These are phyloP conservation scores for Sebastes nivosus DNA, from an alignment of 2,797 vertebrate genomes.

Conservation along the genomic window DNA sequence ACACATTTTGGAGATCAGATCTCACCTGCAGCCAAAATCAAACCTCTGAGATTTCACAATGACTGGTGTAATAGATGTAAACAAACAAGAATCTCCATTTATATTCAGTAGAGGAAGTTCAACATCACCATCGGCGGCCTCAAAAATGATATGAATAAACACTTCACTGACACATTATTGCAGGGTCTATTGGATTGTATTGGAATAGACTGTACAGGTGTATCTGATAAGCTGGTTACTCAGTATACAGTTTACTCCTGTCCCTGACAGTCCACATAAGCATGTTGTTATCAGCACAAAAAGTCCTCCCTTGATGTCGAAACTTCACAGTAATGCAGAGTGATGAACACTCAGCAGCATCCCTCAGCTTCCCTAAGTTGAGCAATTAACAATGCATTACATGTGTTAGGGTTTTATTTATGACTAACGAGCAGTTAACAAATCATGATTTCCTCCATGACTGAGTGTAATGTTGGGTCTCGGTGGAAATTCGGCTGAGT, in stretches of 20 bases:
- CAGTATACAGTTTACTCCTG: background rate
- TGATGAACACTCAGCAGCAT: conserved; percentile 50
- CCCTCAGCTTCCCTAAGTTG: conserved; percentile 45
- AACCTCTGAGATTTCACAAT: background rate
- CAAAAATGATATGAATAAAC: background rate
- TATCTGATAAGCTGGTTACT: conserved; percentile 16
- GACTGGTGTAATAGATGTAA: background rate
- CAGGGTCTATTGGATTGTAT: background rate
- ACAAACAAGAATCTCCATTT: background rate
- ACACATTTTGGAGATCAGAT: background rate
- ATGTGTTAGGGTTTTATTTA: conserved; percentile 72
- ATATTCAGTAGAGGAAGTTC: background rate
- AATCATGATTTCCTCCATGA: conserved; percentile 71
- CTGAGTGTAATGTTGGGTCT: conserved; percentile 63
- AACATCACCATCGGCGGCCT: background rate
- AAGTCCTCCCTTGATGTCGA: conserved; percentile 19
- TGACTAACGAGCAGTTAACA: conserved; percentile 75
- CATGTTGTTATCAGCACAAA: conserved; percentile 30
- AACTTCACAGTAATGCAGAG: conserved; percentile 43
- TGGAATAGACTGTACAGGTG: background rate
- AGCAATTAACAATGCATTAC: conserved; percentile 75
- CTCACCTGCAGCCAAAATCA: background rate
- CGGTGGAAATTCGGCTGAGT: conserved; percentile 69
- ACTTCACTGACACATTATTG: background rate
- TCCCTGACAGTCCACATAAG: conserved; percentile 3